Conservation (phyloP, 2,113 vertebrate genomes). For the Engraulis encrasicolus region DNA sequence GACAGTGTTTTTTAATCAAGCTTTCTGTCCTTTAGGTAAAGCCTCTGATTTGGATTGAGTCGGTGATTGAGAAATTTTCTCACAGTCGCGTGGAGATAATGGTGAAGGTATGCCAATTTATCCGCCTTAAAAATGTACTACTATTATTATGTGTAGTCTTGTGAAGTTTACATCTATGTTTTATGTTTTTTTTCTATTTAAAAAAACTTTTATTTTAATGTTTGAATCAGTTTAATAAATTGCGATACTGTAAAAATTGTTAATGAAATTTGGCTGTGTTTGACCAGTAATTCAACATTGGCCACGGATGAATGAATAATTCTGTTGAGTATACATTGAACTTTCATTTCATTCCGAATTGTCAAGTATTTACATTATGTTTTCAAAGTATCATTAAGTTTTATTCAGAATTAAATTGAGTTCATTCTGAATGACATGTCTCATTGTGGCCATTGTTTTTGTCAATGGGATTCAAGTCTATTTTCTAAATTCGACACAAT, state of each 20-base stretch:
- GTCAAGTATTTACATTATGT: no score
- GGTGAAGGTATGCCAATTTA: slow-evolving; percentile 83
- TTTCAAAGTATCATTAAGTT: not conserved
- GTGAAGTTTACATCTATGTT: not conserved
- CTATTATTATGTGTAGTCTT: not conserved
- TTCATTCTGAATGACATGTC: no score
- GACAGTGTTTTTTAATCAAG: not conserved
- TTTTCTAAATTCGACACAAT: no score
- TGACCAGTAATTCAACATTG: not conserved
- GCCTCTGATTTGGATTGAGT: slow-evolving; percentile 95
- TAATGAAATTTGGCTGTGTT: no score
- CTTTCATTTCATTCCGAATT: no score
- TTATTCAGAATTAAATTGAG: no score
- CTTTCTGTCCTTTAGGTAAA: slow-evolving; percentile 79
- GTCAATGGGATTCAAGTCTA: not conserved
- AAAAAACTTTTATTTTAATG: not conserved
- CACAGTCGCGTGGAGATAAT: slow-evolving; percentile 94
- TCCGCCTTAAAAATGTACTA: not conserved
- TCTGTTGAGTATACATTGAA: no score
- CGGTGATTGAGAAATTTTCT: slow-evolving; percentile 92
- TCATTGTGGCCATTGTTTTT: no score
- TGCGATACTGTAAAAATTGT: not conserved
- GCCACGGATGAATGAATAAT: no score
- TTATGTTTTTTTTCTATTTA: not conserved
- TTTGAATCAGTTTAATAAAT: not conserved